Percentiles rank a stretch among this genome's conserved stretches.
Evolutionary conservation across 1,140 invertebrate species (phyloP).

Genomic region (Cotesia chilonis): DNA sequence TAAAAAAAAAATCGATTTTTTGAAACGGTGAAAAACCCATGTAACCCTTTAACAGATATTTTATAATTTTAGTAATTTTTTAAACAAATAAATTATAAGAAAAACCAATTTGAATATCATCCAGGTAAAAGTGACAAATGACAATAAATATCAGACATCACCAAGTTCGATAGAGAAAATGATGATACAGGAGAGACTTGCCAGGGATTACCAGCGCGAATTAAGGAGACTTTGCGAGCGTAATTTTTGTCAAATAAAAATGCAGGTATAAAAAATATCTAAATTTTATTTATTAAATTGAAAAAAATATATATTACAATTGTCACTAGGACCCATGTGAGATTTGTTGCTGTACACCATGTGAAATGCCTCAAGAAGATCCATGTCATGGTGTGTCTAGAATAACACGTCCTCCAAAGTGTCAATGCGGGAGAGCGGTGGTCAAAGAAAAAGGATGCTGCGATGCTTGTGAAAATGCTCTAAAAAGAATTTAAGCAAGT

Average conservation of each 20-base stretch:
- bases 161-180: too few relatives aligned
- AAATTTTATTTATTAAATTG: too few relatives aligned
- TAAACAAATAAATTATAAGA: too few relatives aligned
- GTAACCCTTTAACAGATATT: too few relatives aligned
- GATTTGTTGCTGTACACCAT: constrained; percentile 13
- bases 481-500: neutral
- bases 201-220: neutral
- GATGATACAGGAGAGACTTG: neutral
- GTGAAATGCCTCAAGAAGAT: neutral
- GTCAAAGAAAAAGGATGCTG: neutral
- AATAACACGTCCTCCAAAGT: neutral
- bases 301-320: too few relatives aligned
- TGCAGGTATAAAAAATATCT: neutral
- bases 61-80: too few relatives aligned
- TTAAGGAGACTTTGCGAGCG: neutral
- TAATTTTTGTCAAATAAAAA: constrained; percentile 15
- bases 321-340: constrained; percentile 19
- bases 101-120: too few relatives aligned
- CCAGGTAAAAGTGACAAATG: too few relatives aligned
- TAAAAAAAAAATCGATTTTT: too few relatives aligned
- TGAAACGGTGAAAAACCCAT: too few relatives aligned
- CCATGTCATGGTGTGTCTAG: constrained; percentile 2
- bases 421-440: neutral
- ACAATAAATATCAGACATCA: too few relatives aligned
- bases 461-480: constrained; percentile 7